These are phyloP conservation scores for Thumatha senex DNA, from an alignment of 2,888 invertebrate species.

Conservation along the genomic window DNA sequence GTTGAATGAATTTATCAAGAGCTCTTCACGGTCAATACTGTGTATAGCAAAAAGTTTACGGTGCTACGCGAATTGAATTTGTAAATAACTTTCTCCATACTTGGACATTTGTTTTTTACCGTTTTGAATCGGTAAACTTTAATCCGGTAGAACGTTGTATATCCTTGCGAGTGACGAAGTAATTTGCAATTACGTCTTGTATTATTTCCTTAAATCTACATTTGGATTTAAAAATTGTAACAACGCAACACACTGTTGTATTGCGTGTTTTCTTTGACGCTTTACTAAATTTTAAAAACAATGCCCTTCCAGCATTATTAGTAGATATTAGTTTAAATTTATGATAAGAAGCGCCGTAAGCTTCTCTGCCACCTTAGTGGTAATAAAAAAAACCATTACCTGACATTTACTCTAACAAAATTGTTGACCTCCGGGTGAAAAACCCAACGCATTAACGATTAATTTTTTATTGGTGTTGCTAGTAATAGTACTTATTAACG, in stretches of 20 bases:
- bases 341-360: too few species aligned
- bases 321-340: too few species aligned
- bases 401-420: conserved; percentile 21
- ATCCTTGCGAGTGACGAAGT: conserved; percentile 18
- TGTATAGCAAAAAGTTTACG: conserved; percentile 10
- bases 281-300: conserved; percentile 10
- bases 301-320: conserved; percentile 1
- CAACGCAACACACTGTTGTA: not conserved
- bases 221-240: not conserved
- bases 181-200: not conserved
- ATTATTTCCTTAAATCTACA: not conserved
- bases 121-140: not conserved
- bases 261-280: not conserved
- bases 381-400: conserved; percentile 27
- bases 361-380: too few species aligned
- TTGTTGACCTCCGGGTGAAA: too few species aligned
- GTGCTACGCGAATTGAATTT: conserved; percentile 43
- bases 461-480: too few species aligned
- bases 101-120: conserved; percentile 17
- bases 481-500: too few species aligned
- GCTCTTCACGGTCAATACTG: conserved; percentile 1
- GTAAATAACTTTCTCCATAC: conserved; percentile 61
- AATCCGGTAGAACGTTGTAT: not conserved
- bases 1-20: conserved; percentile 15
- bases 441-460: too few species aligned